These are phyloP conservation scores for Malurus elegans DNA, from an alignment of 2,113 vertebrate species.

Conservation along the genomic window DNA sequence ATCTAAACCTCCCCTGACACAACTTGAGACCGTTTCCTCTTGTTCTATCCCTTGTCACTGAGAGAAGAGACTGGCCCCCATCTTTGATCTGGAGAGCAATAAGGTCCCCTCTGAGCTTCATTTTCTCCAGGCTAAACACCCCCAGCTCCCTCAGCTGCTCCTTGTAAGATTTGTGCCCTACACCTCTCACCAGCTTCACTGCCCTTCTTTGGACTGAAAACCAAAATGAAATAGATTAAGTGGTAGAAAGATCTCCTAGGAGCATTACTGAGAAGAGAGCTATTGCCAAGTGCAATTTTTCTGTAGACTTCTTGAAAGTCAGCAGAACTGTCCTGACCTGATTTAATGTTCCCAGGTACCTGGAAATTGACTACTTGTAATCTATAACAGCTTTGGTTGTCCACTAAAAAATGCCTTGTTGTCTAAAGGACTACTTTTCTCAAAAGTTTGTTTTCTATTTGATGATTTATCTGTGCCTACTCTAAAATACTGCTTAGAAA, in stretches of 20 bases:
- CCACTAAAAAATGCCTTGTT: not conserved
- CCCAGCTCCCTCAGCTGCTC: not conserved
- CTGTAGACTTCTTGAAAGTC: not conserved
- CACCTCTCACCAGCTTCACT: not conserved
- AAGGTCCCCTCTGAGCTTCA: not conserved
- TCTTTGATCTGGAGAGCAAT: not conserved
- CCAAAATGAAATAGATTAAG: slow-evolving; percentile 6
- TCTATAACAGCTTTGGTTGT: not conserved
- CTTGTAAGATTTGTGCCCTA: not conserved
- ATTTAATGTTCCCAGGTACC: not conserved
- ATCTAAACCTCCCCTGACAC: not conserved
- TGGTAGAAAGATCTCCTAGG: not conserved
- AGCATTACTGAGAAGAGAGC: not conserved
- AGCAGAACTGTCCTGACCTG: not conserved
- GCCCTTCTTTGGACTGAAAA: not conserved
- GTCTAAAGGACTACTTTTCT: not conserved
- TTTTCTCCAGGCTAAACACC: not conserved
- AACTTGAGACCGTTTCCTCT: not conserved
- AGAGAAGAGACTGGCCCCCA: not conserved
- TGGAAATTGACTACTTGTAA: not conserved
- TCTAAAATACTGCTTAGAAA: not conserved
- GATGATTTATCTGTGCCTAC: not conserved
- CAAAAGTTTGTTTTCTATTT: not conserved
- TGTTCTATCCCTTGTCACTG: not conserved
- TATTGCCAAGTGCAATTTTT: not conserved